Base-by-base conservation (phyloP, 2,888 invertebrate genomes). In the Ischnura elegans region DNA sequence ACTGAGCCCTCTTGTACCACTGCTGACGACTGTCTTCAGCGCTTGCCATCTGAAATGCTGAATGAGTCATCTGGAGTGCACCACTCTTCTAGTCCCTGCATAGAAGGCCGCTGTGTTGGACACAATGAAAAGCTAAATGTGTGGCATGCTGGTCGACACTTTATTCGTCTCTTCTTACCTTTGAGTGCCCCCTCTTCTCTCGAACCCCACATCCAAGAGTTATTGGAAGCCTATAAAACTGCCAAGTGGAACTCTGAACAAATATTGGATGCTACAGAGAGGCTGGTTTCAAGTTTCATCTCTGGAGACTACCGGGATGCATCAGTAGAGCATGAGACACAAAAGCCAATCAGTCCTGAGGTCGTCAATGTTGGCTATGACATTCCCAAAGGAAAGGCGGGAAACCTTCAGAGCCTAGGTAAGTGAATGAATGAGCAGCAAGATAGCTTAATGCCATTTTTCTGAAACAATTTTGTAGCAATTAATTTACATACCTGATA, bases 1-100 rank as follows among this genome's bases (percentile, higher is more conserved):
- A 95, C 43, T 96, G 96, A 93, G 96, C 95, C 1, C 29, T 45
- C 43, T 10, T 93, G 93, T 43, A 66, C 29, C n/a, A 55, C 29
- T 36, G n/a, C 16, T 47, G 36, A 86, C 8, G 93, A 93, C 61
- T 93, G 93, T 43, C 42, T 85, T 10, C 29, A 86, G 21, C 86
- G 42, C 29, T 87, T 93, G 42, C 93, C 93, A 16, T 43, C n/a
- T 46, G 87, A 93, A 43, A 51, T 93, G 93, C 16, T 51, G 42
- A 87, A 85, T 29, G 42, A 87, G 47, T 51, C 87, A 8, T 25
- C 87, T 47, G 51, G 29, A 29, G 47, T 87, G 29, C 3, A 87
- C 51, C 51, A 47, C 51, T 42, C 87, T 10, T 36, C 76, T 36
- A 76, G 76, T 76, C 47, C 25, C 51, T 87, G 87, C 25, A 51